Evolutionary conservation across 2,888 invertebrate species (phyloP), one percentile per base, ranked within the genome.

Genomic region (Uloborus plumipes): DNA sequence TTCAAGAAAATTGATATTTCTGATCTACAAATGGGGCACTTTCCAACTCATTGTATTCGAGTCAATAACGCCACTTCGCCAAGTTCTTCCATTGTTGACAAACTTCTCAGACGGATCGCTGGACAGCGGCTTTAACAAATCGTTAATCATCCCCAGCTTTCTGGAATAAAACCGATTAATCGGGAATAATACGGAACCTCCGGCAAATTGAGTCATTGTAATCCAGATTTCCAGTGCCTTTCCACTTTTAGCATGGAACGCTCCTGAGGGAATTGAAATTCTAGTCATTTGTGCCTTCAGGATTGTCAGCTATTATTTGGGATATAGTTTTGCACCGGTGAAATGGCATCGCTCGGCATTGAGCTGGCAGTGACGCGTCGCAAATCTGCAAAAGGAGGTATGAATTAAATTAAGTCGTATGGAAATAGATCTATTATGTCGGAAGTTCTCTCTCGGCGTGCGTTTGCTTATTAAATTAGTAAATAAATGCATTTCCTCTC

Each of bases 141-240:
- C 62, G 79, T 79, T 72, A 79, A 79, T 79, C 79, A 79, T 67
- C 67, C 51, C 59, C 6, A 64, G 58, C 50, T 55, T 72, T 47
- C 59, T 31, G 69, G 39, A 73, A 67, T 58, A 53, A 59, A 61
- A 79, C 73, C 79, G 79, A 79, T 79, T 73, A 47, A 22, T 50
- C 20, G 51, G n/a, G 47, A 69, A 76, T 67, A 76, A 67, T 62
- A 51, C 58, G 9, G 47, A 65, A 66, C 58, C 50, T 66, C 58
- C 53, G 51, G 64, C 79, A 67, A 78, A 79, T 79, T 79, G 79
- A 79, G 72, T 79, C 79, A 79, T 73, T 79, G 72, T 73, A 59
- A 66, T 51, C 59, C 55, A 59, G 62, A 71, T 59, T 71, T 78
- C 72, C 67, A 50, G 78, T 9, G 49, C n/a, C 59, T 39, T 39